Conservation (phyloP, 2,888 invertebrate species). For the Pilophorus perplexus region DNA sequence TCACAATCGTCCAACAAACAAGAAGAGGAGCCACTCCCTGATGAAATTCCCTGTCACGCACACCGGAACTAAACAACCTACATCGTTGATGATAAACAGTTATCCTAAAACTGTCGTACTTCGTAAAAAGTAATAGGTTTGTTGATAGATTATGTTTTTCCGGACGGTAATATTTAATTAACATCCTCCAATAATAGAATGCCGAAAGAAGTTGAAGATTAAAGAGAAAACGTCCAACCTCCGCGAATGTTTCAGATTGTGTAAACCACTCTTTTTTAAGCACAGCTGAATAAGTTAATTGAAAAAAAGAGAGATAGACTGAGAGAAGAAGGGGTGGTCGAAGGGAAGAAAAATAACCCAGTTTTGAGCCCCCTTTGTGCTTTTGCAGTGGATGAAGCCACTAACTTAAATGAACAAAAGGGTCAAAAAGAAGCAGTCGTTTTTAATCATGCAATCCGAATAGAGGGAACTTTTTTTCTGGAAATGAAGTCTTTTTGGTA, state of each 20-base stretch:
- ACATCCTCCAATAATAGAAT: too few species aligned
- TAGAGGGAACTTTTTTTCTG: slow-evolving; percentile 3
- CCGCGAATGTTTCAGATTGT: slow-evolving; percentile 19
- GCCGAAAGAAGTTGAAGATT: too few species aligned
- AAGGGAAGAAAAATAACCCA: slow-evolving; percentile 2
- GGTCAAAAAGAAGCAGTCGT: slow-evolving; percentile 26
- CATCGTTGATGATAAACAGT: too few species aligned
- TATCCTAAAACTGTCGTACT: too few species aligned
- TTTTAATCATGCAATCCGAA: slow-evolving; percentile 33
- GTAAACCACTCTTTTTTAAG: slow-evolving; percentile 17
- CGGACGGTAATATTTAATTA: too few species aligned
- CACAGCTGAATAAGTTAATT: slow-evolving; percentile 11
- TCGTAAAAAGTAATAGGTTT: too few species aligned
- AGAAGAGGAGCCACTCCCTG: too few species aligned
- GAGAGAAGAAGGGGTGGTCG: not conserved
- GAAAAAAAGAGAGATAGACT: slow-evolving; percentile 1
- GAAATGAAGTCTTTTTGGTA: slow-evolving; percentile 12
- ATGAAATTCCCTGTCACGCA: too few species aligned
- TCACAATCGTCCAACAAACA: too few species aligned
- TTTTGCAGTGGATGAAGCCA: slow-evolving; percentile 18
- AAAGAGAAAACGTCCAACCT: too few species aligned
- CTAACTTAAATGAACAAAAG: slow-evolving; percentile 25
- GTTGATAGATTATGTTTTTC: too few species aligned
- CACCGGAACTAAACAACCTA: too few species aligned
- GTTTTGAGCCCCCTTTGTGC: slow-evolving; percentile 5